Conservation (phyloP, 1,140 invertebrate species). For the Atta texana region DNA sequence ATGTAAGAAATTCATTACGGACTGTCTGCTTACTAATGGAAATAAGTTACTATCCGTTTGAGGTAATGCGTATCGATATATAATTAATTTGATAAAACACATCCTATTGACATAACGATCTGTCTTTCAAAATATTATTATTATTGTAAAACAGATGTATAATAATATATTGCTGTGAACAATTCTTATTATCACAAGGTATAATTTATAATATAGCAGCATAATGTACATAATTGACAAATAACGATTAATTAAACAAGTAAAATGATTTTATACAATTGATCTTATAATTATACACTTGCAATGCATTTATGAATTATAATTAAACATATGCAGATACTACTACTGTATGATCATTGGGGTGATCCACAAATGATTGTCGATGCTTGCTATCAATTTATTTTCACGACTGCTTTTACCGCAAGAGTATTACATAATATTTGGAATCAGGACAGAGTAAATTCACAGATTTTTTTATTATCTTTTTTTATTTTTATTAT, state of each 20-base stretch:
- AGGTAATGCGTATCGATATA: slow-evolving; percentile 1
- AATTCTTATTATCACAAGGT: no score
- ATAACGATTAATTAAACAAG: background rate
- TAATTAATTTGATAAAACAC: no score
- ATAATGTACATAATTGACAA: background rate
- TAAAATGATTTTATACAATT: background rate
- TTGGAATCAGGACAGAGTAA: slow-evolving; percentile 7
- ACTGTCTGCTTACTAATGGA: background rate
- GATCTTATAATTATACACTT: background rate
- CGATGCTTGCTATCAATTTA: slow-evolving; percentile 7
- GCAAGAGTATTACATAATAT: background rate
- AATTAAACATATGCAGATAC: background rate
- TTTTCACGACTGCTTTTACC: background rate
- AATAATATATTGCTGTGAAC: no score
- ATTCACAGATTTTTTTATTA: no score
- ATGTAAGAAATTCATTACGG: background rate
- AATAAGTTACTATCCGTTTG: background rate
- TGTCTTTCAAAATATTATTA: no score
- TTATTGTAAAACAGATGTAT: no score
- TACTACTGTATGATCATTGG: slow-evolving; percentile 22
- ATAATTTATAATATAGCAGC: no score
- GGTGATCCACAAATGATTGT: background rate
- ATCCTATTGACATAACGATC: no score
- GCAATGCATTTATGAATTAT: background rate
- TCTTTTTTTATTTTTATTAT: no score